phyloP scores from a whole-genome alignment of 2,113 vertebrate genomes.

The Oreocharis arfaki region DNA sequence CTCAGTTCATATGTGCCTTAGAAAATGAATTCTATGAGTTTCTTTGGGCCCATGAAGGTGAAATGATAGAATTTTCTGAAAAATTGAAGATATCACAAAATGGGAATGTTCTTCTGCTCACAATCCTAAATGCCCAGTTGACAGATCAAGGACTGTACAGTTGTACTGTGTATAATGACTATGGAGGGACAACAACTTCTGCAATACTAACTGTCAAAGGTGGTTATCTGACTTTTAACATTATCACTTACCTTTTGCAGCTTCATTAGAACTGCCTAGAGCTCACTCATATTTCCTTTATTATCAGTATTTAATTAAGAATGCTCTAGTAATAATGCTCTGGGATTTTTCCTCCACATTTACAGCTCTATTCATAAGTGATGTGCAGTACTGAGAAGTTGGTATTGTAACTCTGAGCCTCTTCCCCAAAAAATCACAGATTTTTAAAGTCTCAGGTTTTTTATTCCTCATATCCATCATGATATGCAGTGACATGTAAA shows the following conservation, averaged over 20 bases:
- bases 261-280: background rate
- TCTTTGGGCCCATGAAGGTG: constrained; percentile 79
- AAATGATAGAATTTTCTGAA: constrained; percentile 68
- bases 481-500: background rate
- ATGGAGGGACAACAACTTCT: constrained; percentile 76
- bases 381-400: background rate
- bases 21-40: constrained; percentile 71
- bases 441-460: background rate
- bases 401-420: background rate
- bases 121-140: constrained; percentile 71
- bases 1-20: constrained; percentile 82
- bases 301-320: background rate
- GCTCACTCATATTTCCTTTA: background rate
- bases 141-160: constrained; percentile 81
- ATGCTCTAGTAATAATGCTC: background rate
- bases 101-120: constrained; percentile 74
- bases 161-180: constrained; percentile 76
- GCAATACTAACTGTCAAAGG: constrained; percentile 86
- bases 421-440: background rate
- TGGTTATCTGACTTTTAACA: constrained; percentile 78
- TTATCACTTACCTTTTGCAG: constrained; percentile 58
- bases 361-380: constrained; percentile 7
- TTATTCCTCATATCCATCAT: background rate
- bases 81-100: constrained; percentile 74
- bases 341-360: background rate